phyloP scores from a whole-genome alignment of 23 tunicate genomes.

The Ascidia mentula region DNA sequence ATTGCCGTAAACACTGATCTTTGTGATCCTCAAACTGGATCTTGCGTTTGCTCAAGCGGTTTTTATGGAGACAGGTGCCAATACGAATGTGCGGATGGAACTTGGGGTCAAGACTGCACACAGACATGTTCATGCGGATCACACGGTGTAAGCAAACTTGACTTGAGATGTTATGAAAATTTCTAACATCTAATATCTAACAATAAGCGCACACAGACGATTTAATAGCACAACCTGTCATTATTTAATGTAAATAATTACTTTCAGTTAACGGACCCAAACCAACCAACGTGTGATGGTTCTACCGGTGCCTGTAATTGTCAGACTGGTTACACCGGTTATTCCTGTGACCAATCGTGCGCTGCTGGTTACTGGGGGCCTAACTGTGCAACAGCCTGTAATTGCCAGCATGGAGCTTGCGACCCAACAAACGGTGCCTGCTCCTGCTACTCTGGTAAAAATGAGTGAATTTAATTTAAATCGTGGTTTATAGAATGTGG shows the following conservation, averaged over 20 bases:
- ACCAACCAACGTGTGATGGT: conserved; percentile 16
- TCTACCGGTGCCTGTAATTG: conserved; percentile 26
- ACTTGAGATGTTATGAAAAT: no score
- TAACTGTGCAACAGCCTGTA: conserved; percentile 14
- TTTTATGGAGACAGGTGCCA: conserved; percentile 64
- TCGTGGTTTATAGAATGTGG: background rate
- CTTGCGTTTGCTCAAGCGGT: conserved; percentile 54
- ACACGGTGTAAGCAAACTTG: conserved; percentile 11
- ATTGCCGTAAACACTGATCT: conserved; percentile 29
- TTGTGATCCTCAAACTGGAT: conserved; percentile 73
- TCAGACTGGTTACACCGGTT: conserved; percentile 27
- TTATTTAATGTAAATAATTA: no score
- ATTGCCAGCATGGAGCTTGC: conserved; percentile 40
- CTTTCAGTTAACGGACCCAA: background rate
- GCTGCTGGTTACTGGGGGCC: conserved; percentile 40
- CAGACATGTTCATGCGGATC: conserved; percentile 54
- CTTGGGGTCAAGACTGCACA: conserved; percentile 58
- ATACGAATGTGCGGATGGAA: conserved; percentile 43
- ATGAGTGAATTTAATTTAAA: no score
- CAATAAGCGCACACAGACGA: no score
- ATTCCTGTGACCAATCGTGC: conserved; percentile 23
- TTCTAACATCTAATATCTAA: no score
- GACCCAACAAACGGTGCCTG: conserved; percentile 23
- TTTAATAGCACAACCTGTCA: no score
- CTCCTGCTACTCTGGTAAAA: conserved; percentile 32